Evolutionary conservation across 2,797 vertebrate species (phyloP), one percentile per base, ranked within the genome.

Genomic region (Margarornis squamiger): DNA sequence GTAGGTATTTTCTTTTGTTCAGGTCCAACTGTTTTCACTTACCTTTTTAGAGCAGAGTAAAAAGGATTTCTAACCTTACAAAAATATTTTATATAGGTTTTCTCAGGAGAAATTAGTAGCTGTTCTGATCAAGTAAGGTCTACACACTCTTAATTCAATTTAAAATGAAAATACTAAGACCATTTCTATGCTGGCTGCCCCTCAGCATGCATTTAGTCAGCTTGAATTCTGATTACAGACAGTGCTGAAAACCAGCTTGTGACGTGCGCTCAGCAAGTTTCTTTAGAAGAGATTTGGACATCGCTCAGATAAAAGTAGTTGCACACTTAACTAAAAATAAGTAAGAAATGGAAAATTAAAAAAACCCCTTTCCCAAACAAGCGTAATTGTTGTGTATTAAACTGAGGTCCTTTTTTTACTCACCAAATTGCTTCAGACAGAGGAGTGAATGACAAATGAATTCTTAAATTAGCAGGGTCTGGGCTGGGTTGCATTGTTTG

Each of bases 1-100:
- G 38, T 21, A 59, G 66, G 41, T 84, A n/a, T 45, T 91, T 91
- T 81, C 54, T 94, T 86, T 72, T 88, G 30, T 79, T 90, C 93
- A 54, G 58, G 34, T 54, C 18, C 81, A 80, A 92, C 41, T 94
- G 63, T 85, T 92, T 96, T 91, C 77, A 89, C 54, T 92, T 86
- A 79, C 36, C 51, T 55, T 75, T 62, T 52, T 66, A 68, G 4
- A 71, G 18, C 41, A 32, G 45, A 78, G 73, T 34, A 73, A 75
- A 74, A 90, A 73, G 78, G 22, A 76, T n/a, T 18, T 84, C 82
- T 66, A 88, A 48, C n/a, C 18, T 91, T 66, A 57, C 12, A 81
- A 52, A 94, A 86, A 88, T 70, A 55, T 58, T 23, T 8, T 36
- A 38, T 80, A 23, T 49, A 45, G 12, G 29, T 52, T 96, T 96